phyloP scores from a whole-genome alignment of 2,888 invertebrate species.

The Tetrapedia diversipes region DNA sequence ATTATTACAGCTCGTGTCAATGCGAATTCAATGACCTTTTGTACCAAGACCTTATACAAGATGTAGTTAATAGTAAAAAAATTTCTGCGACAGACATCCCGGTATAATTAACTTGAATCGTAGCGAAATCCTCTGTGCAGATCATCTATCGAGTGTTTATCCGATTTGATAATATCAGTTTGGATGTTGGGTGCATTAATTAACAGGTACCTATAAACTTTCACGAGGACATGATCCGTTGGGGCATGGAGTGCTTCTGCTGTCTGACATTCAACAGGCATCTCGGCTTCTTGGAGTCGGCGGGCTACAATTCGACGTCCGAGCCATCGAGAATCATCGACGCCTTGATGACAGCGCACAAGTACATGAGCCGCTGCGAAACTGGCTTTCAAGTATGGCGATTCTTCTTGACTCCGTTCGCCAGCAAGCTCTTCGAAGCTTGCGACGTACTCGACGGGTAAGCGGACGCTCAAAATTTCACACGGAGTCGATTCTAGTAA shows the following conservation, averaged over 20 bases:
- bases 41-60: too few species aligned
- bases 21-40: too few species aligned
- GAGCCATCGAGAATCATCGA: conserved; percentile 86
- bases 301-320: conserved; percentile 83
- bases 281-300: conserved; percentile 86
- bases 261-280: conserved; percentile 84
- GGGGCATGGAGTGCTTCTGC: conserved; percentile 84
- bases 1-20: too few species aligned
- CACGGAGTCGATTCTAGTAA: not conserved
- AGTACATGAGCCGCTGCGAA: conserved; percentile 86
- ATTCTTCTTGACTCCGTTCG: conserved; percentile 86
- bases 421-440: conserved; percentile 85
- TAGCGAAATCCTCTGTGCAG: too few species aligned
- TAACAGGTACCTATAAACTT: conserved; percentile 80
- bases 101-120: too few species aligned
- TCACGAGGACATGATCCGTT: conserved; percentile 81
- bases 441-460: conserved; percentile 87
- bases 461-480: conserved; percentile 37
- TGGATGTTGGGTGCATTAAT: not conserved
- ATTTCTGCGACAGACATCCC: too few species aligned
- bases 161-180: not conserved
- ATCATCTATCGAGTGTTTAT: too few species aligned
- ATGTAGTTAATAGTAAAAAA: too few species aligned
- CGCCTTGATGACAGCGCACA: conserved; percentile 85
- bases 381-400: conserved; percentile 88